phyloP scores from a whole-genome alignment of 1,140 invertebrate species.

The Meteorus sp. region DNA sequence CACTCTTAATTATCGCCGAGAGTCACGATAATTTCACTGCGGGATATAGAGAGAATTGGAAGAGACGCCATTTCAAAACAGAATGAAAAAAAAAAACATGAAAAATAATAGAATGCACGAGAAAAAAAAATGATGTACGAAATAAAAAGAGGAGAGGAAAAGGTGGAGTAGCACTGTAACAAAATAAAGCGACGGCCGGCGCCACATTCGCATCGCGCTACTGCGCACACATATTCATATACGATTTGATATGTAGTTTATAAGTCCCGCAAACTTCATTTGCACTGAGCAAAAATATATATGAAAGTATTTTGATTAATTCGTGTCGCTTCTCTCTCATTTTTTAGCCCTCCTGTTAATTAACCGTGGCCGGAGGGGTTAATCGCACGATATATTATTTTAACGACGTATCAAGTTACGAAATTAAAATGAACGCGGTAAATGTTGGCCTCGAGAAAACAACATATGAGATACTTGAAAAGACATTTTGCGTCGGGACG shows the following conservation, averaged over 20 bases:
- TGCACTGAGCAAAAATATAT: background rate
- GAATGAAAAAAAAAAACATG: too few relatives aligned
- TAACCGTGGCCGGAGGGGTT: conserved; percentile 38
- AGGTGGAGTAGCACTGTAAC: too few relatives aligned
- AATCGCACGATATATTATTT: conserved; percentile 45
- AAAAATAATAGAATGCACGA: too few relatives aligned
- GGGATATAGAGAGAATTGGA: background rate
- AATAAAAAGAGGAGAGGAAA: background rate
- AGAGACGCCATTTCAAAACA: too few relatives aligned
- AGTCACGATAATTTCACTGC: conserved; percentile 15
- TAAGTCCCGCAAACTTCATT: too few relatives aligned
- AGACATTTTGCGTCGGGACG: conserved; percentile 2
- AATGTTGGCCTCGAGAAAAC: conserved; percentile 11
- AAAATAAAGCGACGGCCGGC: conserved; percentile 2
- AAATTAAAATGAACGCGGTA: conserved; percentile 34
- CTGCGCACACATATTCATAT: background rate
- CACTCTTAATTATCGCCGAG: conserved; percentile 22
- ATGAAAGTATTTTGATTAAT: conserved; percentile 35
- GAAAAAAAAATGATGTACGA: too few relatives aligned
- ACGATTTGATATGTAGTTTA: too few relatives aligned
- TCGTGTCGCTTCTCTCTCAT: conserved; percentile 29
- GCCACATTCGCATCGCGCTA: too few relatives aligned
- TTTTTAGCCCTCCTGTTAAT: conserved; percentile 39
- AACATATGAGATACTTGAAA: conserved; percentile 2
- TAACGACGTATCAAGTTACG: conserved; percentile 46